Base-by-base conservation (phyloP, 2,888 invertebrate genomes). In the Drosophila buzzatii region DNA sequence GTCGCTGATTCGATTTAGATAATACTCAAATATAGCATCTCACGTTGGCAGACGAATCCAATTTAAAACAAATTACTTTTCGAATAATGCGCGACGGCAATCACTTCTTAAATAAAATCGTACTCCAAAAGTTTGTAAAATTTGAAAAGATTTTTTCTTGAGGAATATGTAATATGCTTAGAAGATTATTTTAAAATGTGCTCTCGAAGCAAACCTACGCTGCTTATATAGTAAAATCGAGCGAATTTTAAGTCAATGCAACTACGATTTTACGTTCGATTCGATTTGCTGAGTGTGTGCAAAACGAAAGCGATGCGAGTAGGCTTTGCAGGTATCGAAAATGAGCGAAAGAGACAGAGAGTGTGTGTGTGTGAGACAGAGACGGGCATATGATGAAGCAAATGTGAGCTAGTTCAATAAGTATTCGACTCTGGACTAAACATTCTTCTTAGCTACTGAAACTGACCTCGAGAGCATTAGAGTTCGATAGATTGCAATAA, bases 11-110 rank as follows among this genome's bases (percentile, higher is more conserved):
- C 9, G 31, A 49, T 31, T 59, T 39, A 20, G 9, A 39, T 31
- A 39, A 27, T 27, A 47, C 37, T 37, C 8, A 18, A 47, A 45
- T 37, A 58, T 37, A 23, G 37, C 9, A 37, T 47, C 31, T 31
- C 31, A 59, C 59, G 31, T 49, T 49, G 39, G 47, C 49, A 39
- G 31, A 16, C 14, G 39, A 59, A 49, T 39, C 47, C 59, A 59
- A 59, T 49, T 59, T 59, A 18, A 16, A 37, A 47, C 23, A 18
- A 49, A 16, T 18, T 1, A 53, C 6, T 23, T 14, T 9, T 23
- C 37, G n/a, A 59, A 47, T 47, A 27, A 18, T 14, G 14, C 58
- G 16, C 35, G 57, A 12, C 12, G 23, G 35, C 57, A 12, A 35
- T 35, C 23, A 27, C n/a, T n/a, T 45, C 33, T 23, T 23, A 27